Conservation (phyloP, 1,140 invertebrate species). For the Latrodectus geometricus region DNA sequence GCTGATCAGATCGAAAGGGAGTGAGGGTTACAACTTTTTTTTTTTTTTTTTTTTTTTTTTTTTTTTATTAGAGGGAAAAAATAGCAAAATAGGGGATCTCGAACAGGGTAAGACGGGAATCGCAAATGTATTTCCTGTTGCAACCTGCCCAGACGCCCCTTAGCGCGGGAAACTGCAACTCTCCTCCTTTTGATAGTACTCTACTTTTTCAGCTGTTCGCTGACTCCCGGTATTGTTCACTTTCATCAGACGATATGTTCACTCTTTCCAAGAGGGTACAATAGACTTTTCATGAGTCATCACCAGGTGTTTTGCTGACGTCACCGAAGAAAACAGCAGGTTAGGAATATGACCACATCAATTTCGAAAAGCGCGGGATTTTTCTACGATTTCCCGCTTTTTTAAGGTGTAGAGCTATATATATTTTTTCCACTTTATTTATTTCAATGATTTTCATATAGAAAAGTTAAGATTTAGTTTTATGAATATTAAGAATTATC, state of each 20-base stretch:
- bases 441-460: too few relatives aligned
- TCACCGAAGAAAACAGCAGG: constrained; percentile 21
- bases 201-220: constrained; percentile 27
- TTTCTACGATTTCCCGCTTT: background rate
- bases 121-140: background rate
- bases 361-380: constrained; percentile 4
- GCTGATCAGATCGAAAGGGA: constrained; percentile 15
- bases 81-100: constrained; percentile 9
- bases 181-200: background rate
- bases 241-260: constrained; percentile 18
- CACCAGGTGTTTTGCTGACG: constrained; percentile 19
- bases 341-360: constrained; percentile 29
- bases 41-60: too few relatives aligned
- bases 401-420: too few relatives aligned
- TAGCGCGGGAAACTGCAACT: constrained; percentile 21
- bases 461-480: too few relatives aligned
- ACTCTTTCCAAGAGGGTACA: constrained; percentile 9
- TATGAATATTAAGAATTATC: too few relatives aligned
- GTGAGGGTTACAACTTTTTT: too few relatives aligned
- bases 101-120: constrained; percentile 4
- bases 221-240: constrained; percentile 7
- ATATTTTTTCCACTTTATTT: too few relatives aligned
- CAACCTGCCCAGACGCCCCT: constrained; percentile 10
- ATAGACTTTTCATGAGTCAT: constrained; percentile 24
- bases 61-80: background rate